A percentile compares a stretch with the other conserved stretches of the same genome.
Evolutionary conservation across 1,140 invertebrate genomes (phyloP).

Genomic region (Rhopalosiphum maidis): DNA sequence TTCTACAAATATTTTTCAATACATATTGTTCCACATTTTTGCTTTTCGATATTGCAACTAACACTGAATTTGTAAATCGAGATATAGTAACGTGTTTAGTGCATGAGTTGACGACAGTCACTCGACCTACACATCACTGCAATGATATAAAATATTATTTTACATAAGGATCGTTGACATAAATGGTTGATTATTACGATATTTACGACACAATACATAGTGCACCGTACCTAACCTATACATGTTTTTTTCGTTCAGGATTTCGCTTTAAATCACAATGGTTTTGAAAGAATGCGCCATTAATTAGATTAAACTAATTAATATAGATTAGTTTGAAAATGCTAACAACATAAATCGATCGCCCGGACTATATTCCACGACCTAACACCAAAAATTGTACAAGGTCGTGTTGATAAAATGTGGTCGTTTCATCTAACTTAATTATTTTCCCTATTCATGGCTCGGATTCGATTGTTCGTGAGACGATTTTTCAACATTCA

Average conservation of each 20-base stretch:
- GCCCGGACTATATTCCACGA: not conserved
- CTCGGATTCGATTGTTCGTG: not conserved
- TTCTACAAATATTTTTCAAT: not conserved
- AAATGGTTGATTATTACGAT: not conserved
- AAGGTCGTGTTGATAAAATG: not conserved
- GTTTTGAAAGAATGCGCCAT: not conserved
- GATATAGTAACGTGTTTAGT: not conserved
- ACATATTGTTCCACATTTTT: not conserved
- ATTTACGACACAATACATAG: not conserved
- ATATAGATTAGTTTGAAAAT: not conserved
- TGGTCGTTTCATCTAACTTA: not conserved
- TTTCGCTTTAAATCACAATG: not conserved
- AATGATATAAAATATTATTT: not conserved
- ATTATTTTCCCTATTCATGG: not conserved
- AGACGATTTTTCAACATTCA: not conserved
- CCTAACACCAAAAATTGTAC: not conserved
- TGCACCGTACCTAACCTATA: not conserved
- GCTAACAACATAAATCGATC: not conserved
- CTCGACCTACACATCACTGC: not conserved
- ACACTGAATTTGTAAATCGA: not conserved
- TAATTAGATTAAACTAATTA: not conserved
- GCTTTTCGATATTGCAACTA: not conserved
- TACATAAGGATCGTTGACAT: not conserved
- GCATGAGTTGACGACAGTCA: not conserved
- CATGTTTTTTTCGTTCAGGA: not conserved